Percentiles rank a stretch among this genome's conserved stretches.
Evolutionary conservation across 1,140 invertebrate genomes (phyloP).

Genomic region (Danaus melanippus): DNA sequence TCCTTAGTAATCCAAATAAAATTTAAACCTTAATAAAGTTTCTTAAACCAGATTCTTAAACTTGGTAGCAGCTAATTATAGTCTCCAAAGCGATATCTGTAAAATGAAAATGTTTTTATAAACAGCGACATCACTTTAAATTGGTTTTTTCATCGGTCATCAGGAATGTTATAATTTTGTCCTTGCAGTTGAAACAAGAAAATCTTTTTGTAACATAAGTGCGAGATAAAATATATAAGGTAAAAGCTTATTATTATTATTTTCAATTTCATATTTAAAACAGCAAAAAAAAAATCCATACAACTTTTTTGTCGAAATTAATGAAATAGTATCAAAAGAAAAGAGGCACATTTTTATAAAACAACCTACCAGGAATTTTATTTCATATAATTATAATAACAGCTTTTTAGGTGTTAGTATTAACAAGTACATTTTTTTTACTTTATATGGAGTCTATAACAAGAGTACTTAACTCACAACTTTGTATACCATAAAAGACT

Average conservation of each 20-base stretch:
- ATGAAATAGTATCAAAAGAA: background rate
- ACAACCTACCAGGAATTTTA: too few relatives aligned
- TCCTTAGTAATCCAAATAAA: slow-evolving; percentile 26
- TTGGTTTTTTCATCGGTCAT: slow-evolving; percentile 48
- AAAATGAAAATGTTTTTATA: slow-evolving; percentile 50
- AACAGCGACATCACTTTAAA: slow-evolving; percentile 57
- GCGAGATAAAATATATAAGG: slow-evolving; percentile 16
- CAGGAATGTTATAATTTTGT: slow-evolving; percentile 32
- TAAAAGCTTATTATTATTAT: slow-evolving; percentile 3
- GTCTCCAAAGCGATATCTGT: slow-evolving; percentile 46
- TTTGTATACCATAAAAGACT: too few relatives aligned
- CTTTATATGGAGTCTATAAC: too few relatives aligned
- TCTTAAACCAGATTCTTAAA: slow-evolving; percentile 27
- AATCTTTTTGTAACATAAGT: slow-evolving; percentile 26
- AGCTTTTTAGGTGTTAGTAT: too few relatives aligned
- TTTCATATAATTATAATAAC: too few relatives aligned
- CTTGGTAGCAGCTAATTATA: slow-evolving; percentile 48
- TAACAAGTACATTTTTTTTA: too few relatives aligned
- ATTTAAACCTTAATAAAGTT: slow-evolving; percentile 27
- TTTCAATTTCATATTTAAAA: background rate
- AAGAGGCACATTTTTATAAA: too few relatives aligned
- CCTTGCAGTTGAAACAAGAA: slow-evolving; percentile 26
- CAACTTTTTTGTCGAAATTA: slow-evolving; percentile 3
- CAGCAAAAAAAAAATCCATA: background rate
- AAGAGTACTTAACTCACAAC: too few relatives aligned